phyloP scores from a whole-genome alignment of 2,888 invertebrate genomes.

The Agrilus cyanescens region DNA sequence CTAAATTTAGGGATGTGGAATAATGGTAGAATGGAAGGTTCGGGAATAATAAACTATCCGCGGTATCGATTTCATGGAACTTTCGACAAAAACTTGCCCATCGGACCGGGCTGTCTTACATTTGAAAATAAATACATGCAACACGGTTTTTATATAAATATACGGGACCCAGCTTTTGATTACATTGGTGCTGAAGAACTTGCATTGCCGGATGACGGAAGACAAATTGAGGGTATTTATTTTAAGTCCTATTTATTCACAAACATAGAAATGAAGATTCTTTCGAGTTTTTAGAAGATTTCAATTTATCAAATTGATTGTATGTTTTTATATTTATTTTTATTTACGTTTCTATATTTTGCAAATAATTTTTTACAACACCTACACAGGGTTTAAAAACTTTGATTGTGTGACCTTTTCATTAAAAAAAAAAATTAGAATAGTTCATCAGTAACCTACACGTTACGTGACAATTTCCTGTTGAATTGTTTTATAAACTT shows the following conservation, averaged over 20 bases:
- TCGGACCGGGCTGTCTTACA: constrained; percentile 62
- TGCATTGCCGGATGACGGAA: constrained; percentile 36
- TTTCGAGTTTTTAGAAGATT: too few species aligned
- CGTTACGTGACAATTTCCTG: too few species aligned
- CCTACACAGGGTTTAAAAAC: too few species aligned
- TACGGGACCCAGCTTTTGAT: constrained; percentile 46
- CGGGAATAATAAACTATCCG: constrained; percentile 59
- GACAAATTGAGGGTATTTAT: constrained; percentile 25
- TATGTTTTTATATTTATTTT: too few species aligned
- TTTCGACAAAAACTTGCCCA: constrained; percentile 58
- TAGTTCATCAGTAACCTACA: too few species aligned
- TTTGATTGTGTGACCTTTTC: too few species aligned
- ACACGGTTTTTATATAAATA: constrained; percentile 55
- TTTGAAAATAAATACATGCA: constrained; percentile 68
- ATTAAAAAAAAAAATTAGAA: too few species aligned
- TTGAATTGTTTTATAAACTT: too few species aligned
- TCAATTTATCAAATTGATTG: too few species aligned
- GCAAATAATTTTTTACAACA: too few species aligned
- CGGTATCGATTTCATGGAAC: constrained; percentile 55
- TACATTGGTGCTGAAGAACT: constrained; percentile 36
- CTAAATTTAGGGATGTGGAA: constrained; percentile 56
- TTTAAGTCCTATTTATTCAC: background rate
- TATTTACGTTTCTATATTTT: too few species aligned
- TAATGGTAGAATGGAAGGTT: constrained; percentile 60
- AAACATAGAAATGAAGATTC: too few species aligned